Evolutionary conservation across 2,888 invertebrate species (phyloP), one percentile per base, ranked within the genome.

Genomic region (Geotrupes spiniger): DNA sequence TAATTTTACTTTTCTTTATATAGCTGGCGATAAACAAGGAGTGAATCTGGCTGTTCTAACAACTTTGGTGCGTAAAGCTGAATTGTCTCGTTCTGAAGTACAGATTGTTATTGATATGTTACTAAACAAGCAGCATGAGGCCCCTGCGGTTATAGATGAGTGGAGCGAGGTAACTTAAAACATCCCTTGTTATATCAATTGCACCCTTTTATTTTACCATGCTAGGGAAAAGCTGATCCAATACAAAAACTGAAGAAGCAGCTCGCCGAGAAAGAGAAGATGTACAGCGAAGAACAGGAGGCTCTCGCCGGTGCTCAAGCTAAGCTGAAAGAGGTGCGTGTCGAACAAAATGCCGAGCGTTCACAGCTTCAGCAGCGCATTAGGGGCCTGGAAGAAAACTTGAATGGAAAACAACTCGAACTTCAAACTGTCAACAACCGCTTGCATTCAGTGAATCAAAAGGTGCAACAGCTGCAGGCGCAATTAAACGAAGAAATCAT

Each of bases 41-140:
- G 78, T 87, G 58, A 82, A 81, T 45, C 78, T 87, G 57, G 65
- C 89, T 53, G 82, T 86, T 68, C 81, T 86, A 25, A 79, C 89
- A 39, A 63, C 67, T 52, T 63, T 68, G 63, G 84, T 94, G 52
- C 84, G 86, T 58, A 86, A 86, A 61, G 87, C 92, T 53, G 84
- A 87, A 58, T 79, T 95, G 38, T 89, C 89, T 56, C 89, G 90
- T 60, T 85, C 82, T 48, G 94, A 95, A 75, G 87, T 92, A 59
- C 94, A 94, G 76, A 83, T 87, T 58, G 80, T 94, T 46, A 92
- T 93, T 60, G 92, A 95, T 72, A 84, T 89, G 57, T 78, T 95
- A 61, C 79, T 94, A 60, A 92, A 92, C 76, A 92, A 92, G 69
- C 92, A 92, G 71, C 85, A 89, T 70, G 86, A 85, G 69, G 85